These are phyloP conservation scores for Cylindroiulus punctatus DNA, from an alignment of 2,888 invertebrate species.

Conservation along the genomic window DNA sequence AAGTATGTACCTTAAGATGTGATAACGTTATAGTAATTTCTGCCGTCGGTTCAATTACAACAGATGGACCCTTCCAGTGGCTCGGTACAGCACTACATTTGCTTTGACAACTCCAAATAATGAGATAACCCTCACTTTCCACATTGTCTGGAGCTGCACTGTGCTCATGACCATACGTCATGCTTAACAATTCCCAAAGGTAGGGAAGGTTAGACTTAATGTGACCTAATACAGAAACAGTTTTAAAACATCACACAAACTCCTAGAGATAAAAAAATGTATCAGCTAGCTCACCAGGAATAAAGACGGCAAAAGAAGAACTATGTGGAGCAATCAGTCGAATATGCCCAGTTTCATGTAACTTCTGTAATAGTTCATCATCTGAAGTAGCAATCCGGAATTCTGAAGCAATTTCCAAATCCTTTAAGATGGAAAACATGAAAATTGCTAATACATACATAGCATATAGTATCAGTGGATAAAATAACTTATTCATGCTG, in stretches of 20 bases:
- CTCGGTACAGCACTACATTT: slow-evolving; percentile 59
- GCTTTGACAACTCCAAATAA: slow-evolving; percentile 63
- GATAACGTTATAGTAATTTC: slow-evolving; percentile 68
- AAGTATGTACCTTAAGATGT: slow-evolving; percentile 65
- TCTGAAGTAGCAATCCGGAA: slow-evolving; percentile 65
- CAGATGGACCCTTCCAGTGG: slow-evolving; percentile 64
- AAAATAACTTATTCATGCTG: neutral
- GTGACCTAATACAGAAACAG: slow-evolving; percentile 58
- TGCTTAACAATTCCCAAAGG: slow-evolving; percentile 67
- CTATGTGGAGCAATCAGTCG: slow-evolving; percentile 66
- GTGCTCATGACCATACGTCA: slow-evolving; percentile 67
- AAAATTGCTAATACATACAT: neutral
- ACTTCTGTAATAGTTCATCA: slow-evolving; percentile 68
- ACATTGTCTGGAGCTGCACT: slow-evolving; percentile 47
- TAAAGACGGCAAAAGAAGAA: slow-evolving; percentile 66
- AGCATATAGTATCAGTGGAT: neutral
- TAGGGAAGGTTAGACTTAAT: slow-evolving; percentile 64
- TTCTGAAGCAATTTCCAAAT: slow-evolving; percentile 71
- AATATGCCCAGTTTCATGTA: slow-evolving; percentile 66
- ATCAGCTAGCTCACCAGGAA: slow-evolving; percentile 62
- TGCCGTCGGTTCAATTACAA: slow-evolving; percentile 67
- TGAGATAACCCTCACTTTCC: slow-evolving; percentile 63
- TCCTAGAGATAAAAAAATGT: neutral
- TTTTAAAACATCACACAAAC: no score
- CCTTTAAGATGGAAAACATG: slow-evolving; percentile 62